Conservation (phyloP, 2,888 invertebrate species). For the Orgyia antiqua region DNA sequence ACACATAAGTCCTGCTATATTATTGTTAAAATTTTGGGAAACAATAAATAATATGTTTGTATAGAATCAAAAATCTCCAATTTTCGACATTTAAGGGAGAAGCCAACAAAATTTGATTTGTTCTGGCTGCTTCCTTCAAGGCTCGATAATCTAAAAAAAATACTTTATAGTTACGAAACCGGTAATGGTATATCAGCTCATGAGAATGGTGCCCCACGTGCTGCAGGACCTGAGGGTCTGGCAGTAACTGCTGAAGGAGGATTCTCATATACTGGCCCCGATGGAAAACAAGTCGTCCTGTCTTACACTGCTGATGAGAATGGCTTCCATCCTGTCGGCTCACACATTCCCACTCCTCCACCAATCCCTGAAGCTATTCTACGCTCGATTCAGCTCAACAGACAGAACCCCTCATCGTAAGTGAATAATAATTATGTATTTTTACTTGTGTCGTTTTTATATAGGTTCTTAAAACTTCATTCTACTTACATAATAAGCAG, state of each 20-base stretch:
- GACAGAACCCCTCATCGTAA: slow-evolving; percentile 51
- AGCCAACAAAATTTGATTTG: background rate
- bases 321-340: slow-evolving; percentile 80
- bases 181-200: slow-evolving; percentile 79
- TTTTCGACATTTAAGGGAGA: too few species aligned
- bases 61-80: too few species aligned
- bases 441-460: too few species aligned
- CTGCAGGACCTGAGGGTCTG: slow-evolving; percentile 61
- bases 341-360: slow-evolving; percentile 77
- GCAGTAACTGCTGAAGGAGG: slow-evolving; percentile 79
- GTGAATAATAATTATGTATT: slow-evolving; percentile 25
- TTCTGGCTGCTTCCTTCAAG: too few species aligned
- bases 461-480: too few species aligned
- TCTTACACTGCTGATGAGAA: slow-evolving; percentile 84
- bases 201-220: slow-evolving; percentile 74
- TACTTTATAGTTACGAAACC: slow-evolving; percentile 71
- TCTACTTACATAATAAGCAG: too few species aligned
- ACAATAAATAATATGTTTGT: too few species aligned
- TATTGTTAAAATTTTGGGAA: too few species aligned
- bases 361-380: slow-evolving; percentile 77
- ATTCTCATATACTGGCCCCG: slow-evolving; percentile 81
- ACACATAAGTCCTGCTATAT: too few species aligned
- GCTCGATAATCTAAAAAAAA: too few species aligned
- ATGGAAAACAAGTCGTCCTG: slow-evolving; percentile 78
- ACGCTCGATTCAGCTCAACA: slow-evolving; percentile 58